Percentiles rank a stretch among this genome's conserved stretches.
These are phyloP conservation scores for Rhorus exstirpatorius DNA, from an alignment of 2,888 invertebrate genomes.

Conservation along the genomic window DNA sequence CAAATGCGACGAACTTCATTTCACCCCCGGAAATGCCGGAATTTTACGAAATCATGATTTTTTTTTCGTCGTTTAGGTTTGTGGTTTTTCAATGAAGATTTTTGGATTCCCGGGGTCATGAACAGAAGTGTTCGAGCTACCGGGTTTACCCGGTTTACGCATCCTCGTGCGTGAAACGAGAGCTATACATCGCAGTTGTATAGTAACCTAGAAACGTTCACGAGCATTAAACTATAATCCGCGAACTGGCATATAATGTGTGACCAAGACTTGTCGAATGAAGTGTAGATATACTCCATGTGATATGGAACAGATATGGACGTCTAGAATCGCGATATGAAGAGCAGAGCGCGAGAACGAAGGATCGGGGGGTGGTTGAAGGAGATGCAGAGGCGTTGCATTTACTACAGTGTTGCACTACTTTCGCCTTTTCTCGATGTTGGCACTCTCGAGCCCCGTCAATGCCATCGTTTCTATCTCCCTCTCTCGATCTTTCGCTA, in stretches of 20 bases:
- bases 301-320: slow-evolving; percentile 55
- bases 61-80: too few relatives aligned
- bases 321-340: slow-evolving; percentile 37
- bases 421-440: slow-evolving; percentile 80
- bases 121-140: slow-evolving; percentile 49
- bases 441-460: slow-evolving; percentile 74
- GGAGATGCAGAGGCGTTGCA: slow-evolving; percentile 68
- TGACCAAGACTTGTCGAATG: slow-evolving; percentile 65
- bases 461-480: slow-evolving; percentile 77
- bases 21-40: too few relatives aligned
- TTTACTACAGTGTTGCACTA: slow-evolving; percentile 79
- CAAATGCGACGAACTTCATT: too few relatives aligned
- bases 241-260: slow-evolving; percentile 42
- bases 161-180: slow-evolving; percentile 38
- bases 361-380: slow-evolving; percentile 49
- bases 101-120: too few relatives aligned
- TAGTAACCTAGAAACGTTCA: slow-evolving; percentile 37
- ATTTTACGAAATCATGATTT: too few relatives aligned
- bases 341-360: slow-evolving; percentile 20
- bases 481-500: background rate
- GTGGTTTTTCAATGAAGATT: too few relatives aligned
- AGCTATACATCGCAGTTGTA: background rate
- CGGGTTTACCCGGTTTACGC: slow-evolving; percentile 75
- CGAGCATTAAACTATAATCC: background rate
- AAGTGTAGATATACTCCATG: slow-evolving; percentile 46